These are phyloP conservation scores for Lepidocolaptes lacrymiger DNA, from an alignment of 2,797 vertebrate genomes.

Conservation along the genomic window DNA sequence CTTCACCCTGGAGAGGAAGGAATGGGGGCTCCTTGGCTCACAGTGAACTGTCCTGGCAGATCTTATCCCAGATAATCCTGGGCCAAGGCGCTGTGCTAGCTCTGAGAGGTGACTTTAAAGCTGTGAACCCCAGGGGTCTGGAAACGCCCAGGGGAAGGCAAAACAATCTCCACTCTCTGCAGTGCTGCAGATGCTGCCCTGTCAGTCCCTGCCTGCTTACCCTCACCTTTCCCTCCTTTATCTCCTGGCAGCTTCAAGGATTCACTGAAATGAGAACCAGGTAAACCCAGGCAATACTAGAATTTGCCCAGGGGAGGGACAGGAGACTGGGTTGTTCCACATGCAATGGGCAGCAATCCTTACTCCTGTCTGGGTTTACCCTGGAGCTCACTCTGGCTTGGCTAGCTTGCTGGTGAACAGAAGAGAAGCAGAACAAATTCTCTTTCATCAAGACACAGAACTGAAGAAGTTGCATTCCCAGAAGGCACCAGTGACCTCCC, in stretches of 20 bases:
- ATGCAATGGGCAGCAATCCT: background rate
- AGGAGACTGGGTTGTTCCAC: background rate
- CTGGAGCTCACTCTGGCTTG: fast-evolving
- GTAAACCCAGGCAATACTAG: background rate
- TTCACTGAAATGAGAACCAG: background rate
- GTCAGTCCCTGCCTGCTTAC: background rate
- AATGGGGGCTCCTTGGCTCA: background rate
- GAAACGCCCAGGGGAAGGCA: background rate
- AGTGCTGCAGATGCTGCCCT: background rate
- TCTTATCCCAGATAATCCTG: background rate
- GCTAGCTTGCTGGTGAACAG: background rate
- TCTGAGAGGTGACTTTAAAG: background rate
- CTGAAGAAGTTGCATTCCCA: background rate
- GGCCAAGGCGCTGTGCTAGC: background rate
- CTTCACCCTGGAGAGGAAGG: background rate
- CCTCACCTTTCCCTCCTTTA: background rate
- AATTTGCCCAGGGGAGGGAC: background rate
- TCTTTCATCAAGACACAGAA: background rate
- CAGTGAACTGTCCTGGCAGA: background rate
- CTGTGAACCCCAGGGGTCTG: background rate
- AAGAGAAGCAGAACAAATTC: background rate
- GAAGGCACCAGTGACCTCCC: background rate
- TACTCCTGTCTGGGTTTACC: background rate
- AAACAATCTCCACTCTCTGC: background rate
- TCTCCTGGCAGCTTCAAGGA: background rate